Evolutionary conservation across 2,888 invertebrate genomes (phyloP), one percentile per base, ranked within the genome.

Genomic region (Ormyrus nitidulus): DNA sequence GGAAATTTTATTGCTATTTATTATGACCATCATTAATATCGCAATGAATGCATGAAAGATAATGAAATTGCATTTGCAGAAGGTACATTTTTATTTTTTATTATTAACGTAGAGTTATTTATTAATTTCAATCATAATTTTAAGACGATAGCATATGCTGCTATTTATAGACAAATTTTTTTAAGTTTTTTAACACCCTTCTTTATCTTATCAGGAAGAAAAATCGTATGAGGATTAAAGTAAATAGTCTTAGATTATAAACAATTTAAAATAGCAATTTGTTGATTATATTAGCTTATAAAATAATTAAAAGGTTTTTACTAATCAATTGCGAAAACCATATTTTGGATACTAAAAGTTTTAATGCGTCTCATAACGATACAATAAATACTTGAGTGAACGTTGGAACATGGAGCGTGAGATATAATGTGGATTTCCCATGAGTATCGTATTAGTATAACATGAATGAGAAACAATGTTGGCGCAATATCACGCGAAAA

Each of bases 401-500:
- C 74, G 70, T 71, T 48, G 74, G 69, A 64, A 79, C 74, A 69
- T 49, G 10, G 59, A 65, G 75, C 70, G 11, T 66, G 79, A 80
- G 72, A 72, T 76, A 80, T 79, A 79, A 79, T 72, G 51, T 66
- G 72, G 62, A 80, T 80, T 80, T 80, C 80, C 80, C 80, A 72
- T 46, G 80, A 76, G 80, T 69, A 68, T 68, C 80, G 76, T 80
- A 76, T 80, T 72, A 76, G 72, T 68, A 54, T 62, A 80, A 71
- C 71, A 49, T 9, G 51, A 53, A 76, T 51, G 74, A 61, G 76
- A 68, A 59, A 76, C 73, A 69, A 68, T 51, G 69, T 51, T 64
- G 69, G 70, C 71, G 13, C 61, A 58, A 56, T 78, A 78, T 68
- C 51, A 54, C 54, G 49, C 4, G 46, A 66, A 66, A 71, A 66